A percentile compares a stretch with the other conserved stretches of the same genome.
Conservation (phyloP, 2,888 invertebrate genomes). For the Diarsia mendica region DNA sequence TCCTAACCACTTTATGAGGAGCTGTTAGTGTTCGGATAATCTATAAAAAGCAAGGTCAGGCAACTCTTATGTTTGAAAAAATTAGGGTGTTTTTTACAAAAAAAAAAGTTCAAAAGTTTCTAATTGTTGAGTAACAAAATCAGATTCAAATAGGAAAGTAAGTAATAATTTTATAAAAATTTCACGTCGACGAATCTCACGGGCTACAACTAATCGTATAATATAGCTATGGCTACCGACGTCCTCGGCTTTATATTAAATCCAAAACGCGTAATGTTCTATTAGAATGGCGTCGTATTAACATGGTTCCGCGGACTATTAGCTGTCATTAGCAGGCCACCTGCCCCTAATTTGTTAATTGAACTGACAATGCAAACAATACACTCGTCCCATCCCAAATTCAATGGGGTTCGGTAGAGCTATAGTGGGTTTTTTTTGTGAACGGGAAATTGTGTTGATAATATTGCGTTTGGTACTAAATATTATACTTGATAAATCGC, state of each 20-base stretch:
- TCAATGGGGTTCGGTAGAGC: constrained; percentile 30
- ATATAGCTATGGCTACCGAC: not conserved
- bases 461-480: not conserved
- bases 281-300: constrained; percentile 19
- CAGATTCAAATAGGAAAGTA: too few species aligned
- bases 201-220: not conserved
- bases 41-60: too few species aligned
- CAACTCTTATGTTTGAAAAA: too few species aligned
- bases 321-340: constrained; percentile 77
- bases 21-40: too few species aligned
- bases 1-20: too few species aligned
- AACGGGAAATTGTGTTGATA: not conserved
- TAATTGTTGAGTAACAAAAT: too few species aligned
- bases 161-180: too few species aligned
- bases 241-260: constrained; percentile 5
- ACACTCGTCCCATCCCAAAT: constrained; percentile 70
- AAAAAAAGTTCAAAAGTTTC: too few species aligned
- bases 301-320: constrained; percentile 56
- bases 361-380: constrained; percentile 78
- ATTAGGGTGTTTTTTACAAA: too few species aligned
- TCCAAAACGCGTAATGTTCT: constrained; percentile 24
- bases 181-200: too few species aligned
- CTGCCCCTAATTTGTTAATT: constrained; percentile 80
- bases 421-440: constrained; percentile 28
- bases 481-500: not conserved